These are phyloP conservation scores for Microplitis mediator DNA, from an alignment of 1,140 invertebrate genomes.

Conservation along the genomic window DNA sequence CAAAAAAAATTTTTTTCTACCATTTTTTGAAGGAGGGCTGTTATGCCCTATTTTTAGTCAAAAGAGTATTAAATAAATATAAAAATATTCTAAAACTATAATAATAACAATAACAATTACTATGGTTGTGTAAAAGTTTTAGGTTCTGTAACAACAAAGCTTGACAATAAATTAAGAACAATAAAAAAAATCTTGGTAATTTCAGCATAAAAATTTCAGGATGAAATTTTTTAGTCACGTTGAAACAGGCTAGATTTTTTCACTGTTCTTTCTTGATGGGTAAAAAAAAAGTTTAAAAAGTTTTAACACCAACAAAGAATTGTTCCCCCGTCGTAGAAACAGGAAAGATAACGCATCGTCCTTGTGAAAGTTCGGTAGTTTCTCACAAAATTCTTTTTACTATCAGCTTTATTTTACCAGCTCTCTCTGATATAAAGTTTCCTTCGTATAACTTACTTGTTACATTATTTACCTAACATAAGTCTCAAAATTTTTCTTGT, in stretches of 20 bases:
- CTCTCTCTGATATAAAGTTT: slow-evolving; percentile 2
- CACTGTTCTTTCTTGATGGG: not conserved
- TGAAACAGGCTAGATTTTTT: too few species aligned
- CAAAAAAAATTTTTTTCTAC: too few species aligned
- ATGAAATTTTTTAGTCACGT: too few species aligned
- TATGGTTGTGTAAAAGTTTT: too few species aligned
- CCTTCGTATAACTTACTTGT: slow-evolving; percentile 11
- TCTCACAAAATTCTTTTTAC: slow-evolving; percentile 10
- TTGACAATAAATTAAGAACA: not conserved
- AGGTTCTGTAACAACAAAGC: too few species aligned
- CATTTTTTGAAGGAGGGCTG: too few species aligned
- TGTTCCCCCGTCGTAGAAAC: slow-evolving; percentile 16
- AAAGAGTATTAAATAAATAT: too few species aligned
- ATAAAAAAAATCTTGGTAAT: not conserved
- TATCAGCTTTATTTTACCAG: slow-evolving; percentile 22
- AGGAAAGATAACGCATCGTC: slow-evolving; percentile 28
- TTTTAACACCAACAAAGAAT: slow-evolving; percentile 18
- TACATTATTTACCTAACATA: slow-evolving; percentile 12
- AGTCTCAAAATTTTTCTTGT: not conserved
- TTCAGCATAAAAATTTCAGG: too few species aligned
- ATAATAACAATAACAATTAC: too few species aligned
- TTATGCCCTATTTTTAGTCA: too few species aligned
- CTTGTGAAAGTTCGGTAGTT: slow-evolving; percentile 26
- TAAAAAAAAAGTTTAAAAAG: not conserved
- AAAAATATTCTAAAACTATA: too few species aligned